phyloP scores from a whole-genome alignment of 53 echinoderm and acorn worm genomes.

The Holothuria scabra region DNA sequence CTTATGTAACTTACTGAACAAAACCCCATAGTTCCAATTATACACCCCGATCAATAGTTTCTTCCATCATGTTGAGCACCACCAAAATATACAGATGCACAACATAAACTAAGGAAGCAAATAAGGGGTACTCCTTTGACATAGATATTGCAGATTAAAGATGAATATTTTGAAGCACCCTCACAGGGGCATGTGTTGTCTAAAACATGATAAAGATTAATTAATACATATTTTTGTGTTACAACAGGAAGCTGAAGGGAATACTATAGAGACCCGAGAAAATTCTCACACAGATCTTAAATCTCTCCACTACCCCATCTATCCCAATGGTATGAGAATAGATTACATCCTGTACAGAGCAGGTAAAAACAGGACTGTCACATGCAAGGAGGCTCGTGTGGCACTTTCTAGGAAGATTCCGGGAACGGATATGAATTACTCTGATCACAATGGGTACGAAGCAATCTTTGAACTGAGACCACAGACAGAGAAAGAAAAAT shows the following conservation, averaged over 20 bases:
- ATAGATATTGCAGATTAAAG: too few species aligned
- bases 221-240: neutral
- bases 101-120: too few species aligned
- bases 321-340: constrained; percentile 66
- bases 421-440: constrained; percentile 70
- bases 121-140: too few species aligned
- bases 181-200: too few species aligned
- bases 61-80: too few species aligned
- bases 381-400: constrained; percentile 62
- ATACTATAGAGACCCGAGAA: constrained; percentile 46
- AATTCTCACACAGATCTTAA: constrained; percentile 32
- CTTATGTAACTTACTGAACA: too few species aligned
- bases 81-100: too few species aligned
- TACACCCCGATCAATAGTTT: too few species aligned
- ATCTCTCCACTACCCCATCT: constrained; percentile 48
- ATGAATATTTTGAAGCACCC: too few species aligned
- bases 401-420: constrained; percentile 72
- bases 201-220: too few species aligned
- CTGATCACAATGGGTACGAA: constrained; percentile 86
- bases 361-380: constrained; percentile 26
- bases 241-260: constrained; percentile 49
- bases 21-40: too few species aligned
- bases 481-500: constrained; percentile 37
- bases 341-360: constrained; percentile 80
- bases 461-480: constrained; percentile 61